Evolutionary conservation across 2,113 vertebrate species (phyloP), one percentile per base, ranked within the genome.

Genomic region (Catharus fuscescens): DNA sequence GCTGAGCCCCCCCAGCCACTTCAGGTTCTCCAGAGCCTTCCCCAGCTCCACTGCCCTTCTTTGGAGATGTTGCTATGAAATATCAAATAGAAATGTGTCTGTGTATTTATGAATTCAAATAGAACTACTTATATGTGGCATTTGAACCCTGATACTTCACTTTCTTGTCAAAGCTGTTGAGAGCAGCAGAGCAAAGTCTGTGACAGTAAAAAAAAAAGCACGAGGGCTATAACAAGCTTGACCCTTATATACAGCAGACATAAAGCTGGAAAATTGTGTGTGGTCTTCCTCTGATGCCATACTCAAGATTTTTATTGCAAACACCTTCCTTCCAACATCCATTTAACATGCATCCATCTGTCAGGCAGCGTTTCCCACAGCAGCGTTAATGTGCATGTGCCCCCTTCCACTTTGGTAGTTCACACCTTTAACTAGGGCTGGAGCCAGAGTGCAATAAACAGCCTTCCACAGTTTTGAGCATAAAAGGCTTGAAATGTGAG

Each of bases 341-440:
- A 96, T 93, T 96, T 96, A 94, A 90, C 81, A 95, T 93, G 42
- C 73, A 88, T 57, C 72, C 78, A 96, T 97, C 93, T 97, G 90
- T 79, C 94, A 97, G 96, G 94, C 60, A 12, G 34, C 74, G 71
- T 92, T 97, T 96, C 93, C 71, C 81, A 73, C 70, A 81, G 85
- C 90, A 48, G 95, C 94, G 91, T 95, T 97, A 92, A 90, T 97
- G 57, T 96, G 72, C 82, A 3, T 86, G 94, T 94, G 92, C 91
- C 84, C 40, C 57, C 54, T 94, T 96, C 93, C 67, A 96, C 82
- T 96, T 86, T 96, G 96, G 88, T 90, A 95, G 79, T 92, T 96
- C 85, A 93, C 88, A 96, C 89, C 96, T 97, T 96, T 96, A 97
- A 96, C 78, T 95, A 90, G 91, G 86, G 69, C 96, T 97, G 56